A percentile compares a stretch with the other conserved stretches of the same genome.
Evolutionary conservation across 2,797 vertebrate genomes (phyloP).

Genomic region (Balearica regulorum): DNA sequence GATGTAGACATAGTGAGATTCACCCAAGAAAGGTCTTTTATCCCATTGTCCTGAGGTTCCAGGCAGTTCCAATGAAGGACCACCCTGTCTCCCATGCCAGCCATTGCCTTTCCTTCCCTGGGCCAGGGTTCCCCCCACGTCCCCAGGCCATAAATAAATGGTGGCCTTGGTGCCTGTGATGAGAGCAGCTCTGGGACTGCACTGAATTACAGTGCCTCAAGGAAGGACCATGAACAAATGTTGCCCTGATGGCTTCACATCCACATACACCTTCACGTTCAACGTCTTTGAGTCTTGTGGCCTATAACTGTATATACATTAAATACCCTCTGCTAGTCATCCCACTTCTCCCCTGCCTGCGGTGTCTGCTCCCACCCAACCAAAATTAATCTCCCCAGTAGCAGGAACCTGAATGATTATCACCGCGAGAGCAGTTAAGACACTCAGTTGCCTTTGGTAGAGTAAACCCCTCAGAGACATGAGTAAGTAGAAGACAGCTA

Average conservation of each 20-base stretch:
- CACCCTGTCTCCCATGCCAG: background rate
- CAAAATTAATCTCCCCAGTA: slow-evolving; percentile 4
- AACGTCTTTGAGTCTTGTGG: background rate
- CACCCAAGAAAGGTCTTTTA: background rate
- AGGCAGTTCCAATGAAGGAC: background rate
- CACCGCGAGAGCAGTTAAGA: background rate
- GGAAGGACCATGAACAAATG: background rate
- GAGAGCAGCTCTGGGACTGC: background rate
- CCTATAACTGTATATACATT: background rate
- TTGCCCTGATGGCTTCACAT: background rate
- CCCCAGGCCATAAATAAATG: background rate
- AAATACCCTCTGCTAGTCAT: background rate
- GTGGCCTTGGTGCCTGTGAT: background rate
- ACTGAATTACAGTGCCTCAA: background rate
- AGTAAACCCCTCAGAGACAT: background rate
- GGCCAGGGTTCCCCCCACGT: background rate
- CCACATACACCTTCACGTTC: background rate
- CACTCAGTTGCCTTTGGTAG: background rate
- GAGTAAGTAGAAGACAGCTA: slow-evolving; percentile 45
- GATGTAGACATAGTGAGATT: background rate
- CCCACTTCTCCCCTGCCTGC: background rate
- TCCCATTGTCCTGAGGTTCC: background rate
- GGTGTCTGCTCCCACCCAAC: background rate
- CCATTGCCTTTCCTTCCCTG: background rate
- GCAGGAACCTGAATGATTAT: background rate